These are phyloP conservation scores for Dolichoris vasculosae DNA, from an alignment of 1,140 invertebrate species.

Conservation along the genomic window DNA sequence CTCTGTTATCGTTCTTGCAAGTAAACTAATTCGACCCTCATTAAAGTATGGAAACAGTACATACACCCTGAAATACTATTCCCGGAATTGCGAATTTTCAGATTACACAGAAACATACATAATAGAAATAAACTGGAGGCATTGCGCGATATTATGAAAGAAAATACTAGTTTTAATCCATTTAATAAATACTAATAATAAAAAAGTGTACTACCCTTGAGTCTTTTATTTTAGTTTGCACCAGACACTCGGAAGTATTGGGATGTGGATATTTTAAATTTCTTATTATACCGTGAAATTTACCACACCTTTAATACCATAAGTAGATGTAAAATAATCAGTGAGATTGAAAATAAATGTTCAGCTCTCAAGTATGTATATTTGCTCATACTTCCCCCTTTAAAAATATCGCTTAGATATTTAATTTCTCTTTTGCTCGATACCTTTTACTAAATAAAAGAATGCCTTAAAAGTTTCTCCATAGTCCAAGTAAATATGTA, in stretches of 20 bases:
- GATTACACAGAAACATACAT: slow-evolving; percentile 31
- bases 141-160: background rate
- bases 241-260: slow-evolving; percentile 22
- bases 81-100: slow-evolving; percentile 22
- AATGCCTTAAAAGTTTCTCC: no score
- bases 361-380: no score
- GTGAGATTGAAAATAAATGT: background rate
- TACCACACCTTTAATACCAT: background rate
- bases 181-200: slow-evolving; percentile 36
- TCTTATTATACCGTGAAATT: slow-evolving; percentile 26
- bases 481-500: no score
- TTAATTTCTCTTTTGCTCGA: background rate
- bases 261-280: slow-evolving; percentile 9
- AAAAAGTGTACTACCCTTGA: background rate
- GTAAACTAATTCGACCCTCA: slow-evolving; percentile 51
- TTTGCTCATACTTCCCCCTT: background rate
- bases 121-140: slow-evolving; percentile 27
- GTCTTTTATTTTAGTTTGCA: background rate
- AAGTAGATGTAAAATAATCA: background rate
- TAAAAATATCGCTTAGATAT: background rate
- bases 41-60: slow-evolving; percentile 40
- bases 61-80: slow-evolving; percentile 9
- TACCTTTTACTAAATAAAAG: no score
- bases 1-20: slow-evolving; percentile 42
- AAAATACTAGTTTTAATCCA: slow-evolving; percentile 41